Percentiles rank a stretch among this genome's conserved stretches.
These are phyloP conservation scores for Balaenoptera acutorostrata DNA, from an alignment of 2,113 vertebrate species.

Conservation along the genomic window DNA sequence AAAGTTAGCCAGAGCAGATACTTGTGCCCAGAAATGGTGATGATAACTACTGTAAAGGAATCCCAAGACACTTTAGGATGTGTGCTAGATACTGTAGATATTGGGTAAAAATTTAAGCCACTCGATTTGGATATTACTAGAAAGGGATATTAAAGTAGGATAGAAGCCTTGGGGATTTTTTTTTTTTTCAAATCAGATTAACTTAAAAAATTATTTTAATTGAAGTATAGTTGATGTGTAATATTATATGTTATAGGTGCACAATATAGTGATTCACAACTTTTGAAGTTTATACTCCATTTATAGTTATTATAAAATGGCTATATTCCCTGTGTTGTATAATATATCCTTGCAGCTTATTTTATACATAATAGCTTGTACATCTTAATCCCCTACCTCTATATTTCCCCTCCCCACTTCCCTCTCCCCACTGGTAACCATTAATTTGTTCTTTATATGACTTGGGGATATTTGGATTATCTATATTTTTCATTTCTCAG, in stretches of 20 bases:
- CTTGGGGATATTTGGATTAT: neutral
- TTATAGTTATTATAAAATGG: neutral
- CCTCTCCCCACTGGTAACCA: neutral
- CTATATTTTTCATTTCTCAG: slow-evolving; percentile 11
- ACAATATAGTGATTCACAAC: neutral
- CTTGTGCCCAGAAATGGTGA: neutral
- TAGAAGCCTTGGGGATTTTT: neutral
- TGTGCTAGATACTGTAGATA: neutral
- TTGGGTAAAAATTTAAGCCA: neutral
- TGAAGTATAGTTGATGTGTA: neutral
- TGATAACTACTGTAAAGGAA: neutral
- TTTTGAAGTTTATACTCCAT: neutral
- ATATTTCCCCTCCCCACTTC: neutral
- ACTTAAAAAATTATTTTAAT: neutral
- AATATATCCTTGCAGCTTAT: neutral
- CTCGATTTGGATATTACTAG: neutral
- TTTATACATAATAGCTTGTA: neutral
- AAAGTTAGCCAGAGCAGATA: neutral
- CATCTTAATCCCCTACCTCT: no score
- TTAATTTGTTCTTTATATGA: neutral
- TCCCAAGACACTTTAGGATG: neutral
- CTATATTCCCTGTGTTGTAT: neutral
- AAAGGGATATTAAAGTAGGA: neutral
- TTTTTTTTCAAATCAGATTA: neutral
- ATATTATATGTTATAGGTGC: neutral